A percentile compares a stretch with the other conserved stretches of the same genome.
These are phyloP conservation scores for Dolichomitus sp. DNA, from an alignment of 2,888 invertebrate species.

Conservation along the genomic window DNA sequence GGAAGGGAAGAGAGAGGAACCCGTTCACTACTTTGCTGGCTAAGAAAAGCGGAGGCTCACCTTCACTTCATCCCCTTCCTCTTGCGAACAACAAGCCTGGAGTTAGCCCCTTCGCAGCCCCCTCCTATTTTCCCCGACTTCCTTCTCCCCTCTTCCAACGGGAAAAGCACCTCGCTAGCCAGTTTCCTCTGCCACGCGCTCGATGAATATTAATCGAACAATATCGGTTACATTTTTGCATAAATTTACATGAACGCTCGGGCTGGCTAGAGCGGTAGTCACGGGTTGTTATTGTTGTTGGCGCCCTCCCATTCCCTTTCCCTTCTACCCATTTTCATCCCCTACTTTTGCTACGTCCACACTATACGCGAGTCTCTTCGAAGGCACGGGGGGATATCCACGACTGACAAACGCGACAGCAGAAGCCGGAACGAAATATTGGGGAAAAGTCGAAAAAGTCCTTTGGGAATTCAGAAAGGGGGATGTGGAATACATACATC, in stretches of 20 bases:
- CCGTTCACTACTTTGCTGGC: conserved; percentile 33
- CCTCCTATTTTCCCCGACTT: background rate
- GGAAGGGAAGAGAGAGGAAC: background rate
- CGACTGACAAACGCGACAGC: conserved; percentile 47
- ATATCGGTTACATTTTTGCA: conserved; percentile 81
- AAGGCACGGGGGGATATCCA: conserved; percentile 28
- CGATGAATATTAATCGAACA: conserved; percentile 80
- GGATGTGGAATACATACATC: background rate
- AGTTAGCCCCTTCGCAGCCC: conserved; percentile 12
- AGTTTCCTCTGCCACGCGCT: conserved; percentile 54
- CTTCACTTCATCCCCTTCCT: conserved; percentile 43
- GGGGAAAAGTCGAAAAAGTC: conserved; percentile 2
- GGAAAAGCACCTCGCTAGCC: conserved; percentile 30
- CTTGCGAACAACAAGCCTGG: conserved; percentile 34
- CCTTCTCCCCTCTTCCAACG: background rate
- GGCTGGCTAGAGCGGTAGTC: conserved; percentile 13
- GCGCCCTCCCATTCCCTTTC: background rate
- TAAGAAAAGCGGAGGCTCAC: background rate
- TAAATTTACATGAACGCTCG: conserved; percentile 76
- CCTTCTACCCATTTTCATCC: background rate
- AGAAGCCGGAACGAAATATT: background rate
- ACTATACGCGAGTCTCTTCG: conserved; percentile 21
- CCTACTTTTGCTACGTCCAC: conserved; percentile 10
- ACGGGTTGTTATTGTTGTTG: conserved; percentile 53
- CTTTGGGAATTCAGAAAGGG: conserved; percentile 31